Conservation (phyloP, 2,888 invertebrate species). For the Drosophila eohydei region DNA sequence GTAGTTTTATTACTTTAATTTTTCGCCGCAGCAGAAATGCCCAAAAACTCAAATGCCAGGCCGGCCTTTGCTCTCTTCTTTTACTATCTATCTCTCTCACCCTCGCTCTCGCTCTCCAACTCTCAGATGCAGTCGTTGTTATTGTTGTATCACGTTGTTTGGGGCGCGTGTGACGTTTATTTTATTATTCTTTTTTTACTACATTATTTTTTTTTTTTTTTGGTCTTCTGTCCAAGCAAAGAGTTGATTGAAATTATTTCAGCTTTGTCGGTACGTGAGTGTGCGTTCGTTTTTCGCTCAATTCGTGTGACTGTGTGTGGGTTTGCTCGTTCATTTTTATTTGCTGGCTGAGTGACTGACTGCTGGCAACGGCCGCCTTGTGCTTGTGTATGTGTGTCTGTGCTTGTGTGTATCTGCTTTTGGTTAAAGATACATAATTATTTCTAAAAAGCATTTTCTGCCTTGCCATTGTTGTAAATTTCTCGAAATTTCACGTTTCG, state of each 20-base stretch:
- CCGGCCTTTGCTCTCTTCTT: conserved; percentile 45
- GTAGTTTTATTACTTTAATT: conserved; percentile 72
- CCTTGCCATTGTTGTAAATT: conserved; percentile 83
- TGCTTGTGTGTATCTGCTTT: conserved; percentile 67
- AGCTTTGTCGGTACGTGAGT: conserved; percentile 37
- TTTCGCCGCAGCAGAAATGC: conserved; percentile 58
- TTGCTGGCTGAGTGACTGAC: conserved; percentile 63
- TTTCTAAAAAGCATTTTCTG: conserved; percentile 84
- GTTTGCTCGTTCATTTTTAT: conserved; percentile 49
- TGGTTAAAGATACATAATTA: conserved; percentile 83
- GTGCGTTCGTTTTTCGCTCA: conserved; percentile 48
- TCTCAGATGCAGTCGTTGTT: conserved; percentile 25
- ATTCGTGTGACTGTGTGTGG: conserved; percentile 35
- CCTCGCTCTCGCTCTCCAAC: conserved; percentile 22
- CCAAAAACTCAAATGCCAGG: conserved; percentile 52
- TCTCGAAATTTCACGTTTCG: conserved; percentile 78
- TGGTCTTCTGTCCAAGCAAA: conserved; percentile 57
- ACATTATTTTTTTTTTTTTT: conserved; percentile 44
- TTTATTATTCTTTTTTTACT: conserved; percentile 50
- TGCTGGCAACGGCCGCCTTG: conserved; percentile 39
- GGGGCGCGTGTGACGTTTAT: conserved; percentile 74
- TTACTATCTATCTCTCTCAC: conserved; percentile 10
- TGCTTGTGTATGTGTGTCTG: conserved; percentile 24
- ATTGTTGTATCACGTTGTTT: conserved; percentile 50
- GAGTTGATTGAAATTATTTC: conserved; percentile 81